A percentile compares a stretch with the other conserved stretches of the same genome.
phyloP scores from a whole-genome alignment of 1,140 invertebrate species.

The Drosophila punjabiensis region DNA sequence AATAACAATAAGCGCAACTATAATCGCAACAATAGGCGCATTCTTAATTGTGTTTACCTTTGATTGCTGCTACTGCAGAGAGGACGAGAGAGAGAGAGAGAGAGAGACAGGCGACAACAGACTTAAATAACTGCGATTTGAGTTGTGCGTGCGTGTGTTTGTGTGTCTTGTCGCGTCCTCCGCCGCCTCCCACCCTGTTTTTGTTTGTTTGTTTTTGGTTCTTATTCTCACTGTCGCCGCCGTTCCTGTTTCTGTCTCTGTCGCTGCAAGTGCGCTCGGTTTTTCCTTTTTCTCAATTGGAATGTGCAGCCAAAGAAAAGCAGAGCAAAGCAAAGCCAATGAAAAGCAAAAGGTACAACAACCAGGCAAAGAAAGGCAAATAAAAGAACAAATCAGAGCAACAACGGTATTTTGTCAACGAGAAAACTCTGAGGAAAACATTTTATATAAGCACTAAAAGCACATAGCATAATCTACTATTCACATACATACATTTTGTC shows the following conservation, averaged over 20 bases:
- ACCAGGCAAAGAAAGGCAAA: slow-evolving; percentile 16
- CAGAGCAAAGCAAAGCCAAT: slow-evolving; percentile 8
- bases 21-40: slow-evolving; percentile 35
- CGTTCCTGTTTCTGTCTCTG: slow-evolving; percentile 8
- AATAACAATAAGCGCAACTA: slow-evolving; percentile 12
- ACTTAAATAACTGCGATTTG: slow-evolving; percentile 36
- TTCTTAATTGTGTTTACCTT: slow-evolving; percentile 40
- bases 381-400: slow-evolving; percentile 33
- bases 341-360: slow-evolving; percentile 16
- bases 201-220: slow-evolving; percentile 46
- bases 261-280: slow-evolving; percentile 25
- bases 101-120: slow-evolving; percentile 1
- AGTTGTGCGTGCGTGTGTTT: slow-evolving; percentile 4
- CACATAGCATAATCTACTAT: slow-evolving; percentile 39
- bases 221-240: slow-evolving; percentile 17
- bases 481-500: slow-evolving; percentile 29
- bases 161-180: neutral
- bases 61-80: slow-evolving; percentile 7
- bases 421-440: slow-evolving; percentile 9
- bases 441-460: slow-evolving; percentile 44
- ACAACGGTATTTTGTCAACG: slow-evolving; percentile 22
- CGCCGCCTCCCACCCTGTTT: slow-evolving; percentile 6
- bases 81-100: neutral
- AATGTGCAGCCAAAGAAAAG: slow-evolving; percentile 39
- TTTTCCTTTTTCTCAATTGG: slow-evolving; percentile 40